Evolutionary conservation across 1,140 invertebrate genomes (phyloP), one percentile per base, ranked within the genome.

Genomic region (Ceratina australensis): DNA sequence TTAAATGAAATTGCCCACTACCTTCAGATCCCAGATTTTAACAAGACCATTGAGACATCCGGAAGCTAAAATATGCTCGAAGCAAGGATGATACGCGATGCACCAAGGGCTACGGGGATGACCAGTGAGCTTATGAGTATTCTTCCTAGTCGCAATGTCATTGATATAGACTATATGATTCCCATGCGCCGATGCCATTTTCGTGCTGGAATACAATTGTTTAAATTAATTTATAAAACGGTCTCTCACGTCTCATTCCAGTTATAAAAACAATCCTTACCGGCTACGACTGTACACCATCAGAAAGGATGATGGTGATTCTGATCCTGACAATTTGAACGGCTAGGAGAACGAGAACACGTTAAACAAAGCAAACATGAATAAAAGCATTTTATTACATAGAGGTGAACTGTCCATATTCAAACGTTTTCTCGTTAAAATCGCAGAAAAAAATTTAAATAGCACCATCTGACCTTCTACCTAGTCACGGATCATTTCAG

Each of bases 161-260:
- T 95, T 97, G 16, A 98, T 95, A 89, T 98, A 97, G n/a, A 98
- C n/a, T 95, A 89, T 96, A 96, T 98, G 97, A 91, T 98, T 97
- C 33, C 97, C 97, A 93, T 98, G 97, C 1, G 97, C 97, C 7
- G 97, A 98, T 59, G 97, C 97, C 49, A 98, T 94, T 92, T 95
- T 96, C 18, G 94, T 95, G 60, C 96, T 96, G 84, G 82, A 85
- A 87, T 78, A 33, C 10, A 80, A 83, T 59, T 42, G 3, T 71
- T 28, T 57, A 10, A 33, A 72, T 72, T 47, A 24, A 60, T 66
- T 59, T 69, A 72, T 61, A 63, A 72, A 42, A 42, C 33, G 33
- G 10, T 42, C 33, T 5, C 10, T 42, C 33, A 10, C 33, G 33
- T 42, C 10, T 10, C 20, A 69, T 72, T 61, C 54, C 54, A 57